Evolutionary conservation across 2,797 vertebrate species (phyloP), one percentile per base, ranked within the genome.

Genomic region (Xenopus petersii): DNA sequence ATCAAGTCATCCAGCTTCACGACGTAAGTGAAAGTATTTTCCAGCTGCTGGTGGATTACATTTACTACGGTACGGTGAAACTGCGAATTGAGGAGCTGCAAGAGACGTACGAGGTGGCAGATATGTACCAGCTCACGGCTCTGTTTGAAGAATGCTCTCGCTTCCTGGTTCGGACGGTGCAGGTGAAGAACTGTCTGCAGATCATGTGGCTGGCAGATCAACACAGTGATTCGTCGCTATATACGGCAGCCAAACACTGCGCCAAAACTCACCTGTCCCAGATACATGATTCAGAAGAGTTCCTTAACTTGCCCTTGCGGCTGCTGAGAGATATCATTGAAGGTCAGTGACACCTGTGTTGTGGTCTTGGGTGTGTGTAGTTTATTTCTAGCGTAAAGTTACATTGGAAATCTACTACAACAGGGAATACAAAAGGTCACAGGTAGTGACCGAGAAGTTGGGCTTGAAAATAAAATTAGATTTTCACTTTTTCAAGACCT

Each of bases 201-300:
- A 96, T 99, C 81, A 97, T 99, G 97, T 99, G 98, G 97, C 85
- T 99, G 77, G 97, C 98, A 60, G 98, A 99, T 80, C 92, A 96
- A 80, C 98, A 99, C 90, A 99, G 98, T 73, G 98, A 99, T 74
- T 82, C 94, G 80, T 94, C 96, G 85, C 87, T 99, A 77, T 99
- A 98, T 79, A 96, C 96, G 2, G 94, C 97, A 64, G 97, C 96
- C 71, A 99, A 98, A 78, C 97, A 98, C 81, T 99, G 96, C 85
- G 97, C 98, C 65, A 98, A 99, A 85, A 96, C 97, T 75, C 96
- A 98, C 81, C 85, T 99, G 81, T 89, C 95, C 56, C 96, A 98
- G 77, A 90, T 99, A 75, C 92, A 94, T 80, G 93, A 94, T 87
- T 95, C 94, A 0, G 98, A 99, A 36, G 97, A 99, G 75, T 99